Conservation (phyloP, 1,140 invertebrate genomes). For the Heliconius melpomene region DNA sequence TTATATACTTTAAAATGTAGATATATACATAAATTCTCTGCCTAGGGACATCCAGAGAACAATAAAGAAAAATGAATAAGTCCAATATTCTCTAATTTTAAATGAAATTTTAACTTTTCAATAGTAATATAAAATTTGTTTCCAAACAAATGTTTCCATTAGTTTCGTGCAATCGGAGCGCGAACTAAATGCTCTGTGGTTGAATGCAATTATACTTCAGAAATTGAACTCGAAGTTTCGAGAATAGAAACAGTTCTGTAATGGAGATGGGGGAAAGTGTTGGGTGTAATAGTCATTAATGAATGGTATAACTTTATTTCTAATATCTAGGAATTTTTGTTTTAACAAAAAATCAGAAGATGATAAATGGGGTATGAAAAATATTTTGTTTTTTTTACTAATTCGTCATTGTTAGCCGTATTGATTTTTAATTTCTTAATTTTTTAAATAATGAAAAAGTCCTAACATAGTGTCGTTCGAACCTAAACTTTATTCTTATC, state of each 20-base stretch:
- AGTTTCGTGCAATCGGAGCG: neutral
- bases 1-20: no score
- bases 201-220: slow-evolving; percentile 9
- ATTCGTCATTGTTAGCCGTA: no score
- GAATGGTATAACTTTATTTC: neutral
- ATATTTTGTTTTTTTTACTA: no score
- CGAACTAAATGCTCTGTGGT: slow-evolving; percentile 4
- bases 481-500: no score
- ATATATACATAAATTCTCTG: no score
- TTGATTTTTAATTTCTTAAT: no score
- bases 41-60: no score
- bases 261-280: neutral
- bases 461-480: no score
- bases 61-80: no score
- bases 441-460: no score
- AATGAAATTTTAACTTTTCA: neutral
- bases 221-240: neutral
- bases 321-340: neutral
- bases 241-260: slow-evolving; percentile 5
- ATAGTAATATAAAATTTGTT: neutral
- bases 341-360: neutral
- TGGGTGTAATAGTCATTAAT: neutral
- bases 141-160: slow-evolving; percentile 1
- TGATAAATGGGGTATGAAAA: no score
- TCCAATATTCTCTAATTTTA: neutral